Percentiles rank a stretch among this genome's conserved stretches.
phyloP scores from a whole-genome alignment of 2,113 vertebrate species.

The Vimba vimba region DNA sequence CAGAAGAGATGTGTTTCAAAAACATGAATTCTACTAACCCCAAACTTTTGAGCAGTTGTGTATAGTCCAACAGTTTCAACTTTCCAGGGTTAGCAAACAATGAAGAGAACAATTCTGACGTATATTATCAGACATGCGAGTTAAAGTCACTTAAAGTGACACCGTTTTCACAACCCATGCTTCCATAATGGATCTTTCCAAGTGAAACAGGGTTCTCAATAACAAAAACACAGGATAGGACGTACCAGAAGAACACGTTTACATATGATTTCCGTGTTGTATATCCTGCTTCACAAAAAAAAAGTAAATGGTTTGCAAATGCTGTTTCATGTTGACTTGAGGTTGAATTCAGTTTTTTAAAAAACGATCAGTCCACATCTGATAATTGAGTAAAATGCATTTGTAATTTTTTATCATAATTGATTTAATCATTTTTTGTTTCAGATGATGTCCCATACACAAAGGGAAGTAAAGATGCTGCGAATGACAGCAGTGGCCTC shows the following conservation, averaged over 20 bases:
- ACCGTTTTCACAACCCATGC: neutral
- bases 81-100: neutral
- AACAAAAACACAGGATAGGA: neutral
- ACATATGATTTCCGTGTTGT: neutral
- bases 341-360: neutral
- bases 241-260: neutral
- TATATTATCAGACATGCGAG: neutral
- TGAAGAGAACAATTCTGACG: neutral
- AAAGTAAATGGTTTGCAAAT: neutral
- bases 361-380: neutral
- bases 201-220: neutral
- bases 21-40: neutral
- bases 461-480: conserved; percentile 86
- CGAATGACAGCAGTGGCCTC: conserved; percentile 78
- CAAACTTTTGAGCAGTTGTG: neutral
- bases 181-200: neutral
- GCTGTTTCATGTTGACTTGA: neutral
- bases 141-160: neutral
- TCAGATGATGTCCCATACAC: conserved; percentile 94
- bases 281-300: neutral
- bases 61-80: neutral
- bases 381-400: neutral
- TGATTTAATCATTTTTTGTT: conserved; percentile 58
- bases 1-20: neutral
- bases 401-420: conserved; percentile 30